Percentiles rank a stretch among this genome's conserved stretches.
Evolutionary conservation across 2,113 vertebrate genomes (phyloP).

Genomic region (Cyprinodon tularosa): DNA sequence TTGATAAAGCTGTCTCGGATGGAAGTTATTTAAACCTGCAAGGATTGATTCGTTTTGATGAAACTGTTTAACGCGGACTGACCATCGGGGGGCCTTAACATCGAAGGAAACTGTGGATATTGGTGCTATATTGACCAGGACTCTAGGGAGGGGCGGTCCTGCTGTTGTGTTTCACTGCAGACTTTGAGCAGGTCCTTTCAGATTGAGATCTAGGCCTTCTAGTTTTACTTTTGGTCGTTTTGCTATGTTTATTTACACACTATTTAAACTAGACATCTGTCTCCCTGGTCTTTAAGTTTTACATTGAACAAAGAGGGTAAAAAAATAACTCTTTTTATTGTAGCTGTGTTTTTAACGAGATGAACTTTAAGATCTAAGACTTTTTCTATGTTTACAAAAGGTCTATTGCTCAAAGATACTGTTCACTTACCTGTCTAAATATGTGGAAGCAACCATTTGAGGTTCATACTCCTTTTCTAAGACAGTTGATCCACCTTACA

Average conservation of each 20-base stretch:
- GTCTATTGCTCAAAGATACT: no score
- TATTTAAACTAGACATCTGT: no score
- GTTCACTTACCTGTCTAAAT: no score
- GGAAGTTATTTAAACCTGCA: conserved; percentile 21
- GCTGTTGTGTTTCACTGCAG: not conserved
- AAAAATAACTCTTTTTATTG: no score
- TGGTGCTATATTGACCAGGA: not conserved
- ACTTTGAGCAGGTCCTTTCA: not conserved
- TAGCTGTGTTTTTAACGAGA: no score
- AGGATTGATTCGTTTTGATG: conserved; percentile 14
- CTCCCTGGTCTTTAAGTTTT: no score
- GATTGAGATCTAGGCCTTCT: not conserved
- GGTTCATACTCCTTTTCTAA: no score
- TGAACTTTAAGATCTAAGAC: no score
- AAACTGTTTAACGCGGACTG: conserved; percentile 9
- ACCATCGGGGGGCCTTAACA: not conserved
- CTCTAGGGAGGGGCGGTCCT: not conserved
- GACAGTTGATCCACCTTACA: no score
- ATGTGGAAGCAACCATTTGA: no score
- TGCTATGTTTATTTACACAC: not conserved
- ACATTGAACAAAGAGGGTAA: no score
- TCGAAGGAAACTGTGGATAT: not conserved
- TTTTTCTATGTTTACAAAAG: no score
- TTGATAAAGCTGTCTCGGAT: conserved; percentile 7
- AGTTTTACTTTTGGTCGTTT: not conserved